phyloP scores from a whole-genome alignment of 2,888 invertebrate genomes.

The Tridacna gigas region DNA sequence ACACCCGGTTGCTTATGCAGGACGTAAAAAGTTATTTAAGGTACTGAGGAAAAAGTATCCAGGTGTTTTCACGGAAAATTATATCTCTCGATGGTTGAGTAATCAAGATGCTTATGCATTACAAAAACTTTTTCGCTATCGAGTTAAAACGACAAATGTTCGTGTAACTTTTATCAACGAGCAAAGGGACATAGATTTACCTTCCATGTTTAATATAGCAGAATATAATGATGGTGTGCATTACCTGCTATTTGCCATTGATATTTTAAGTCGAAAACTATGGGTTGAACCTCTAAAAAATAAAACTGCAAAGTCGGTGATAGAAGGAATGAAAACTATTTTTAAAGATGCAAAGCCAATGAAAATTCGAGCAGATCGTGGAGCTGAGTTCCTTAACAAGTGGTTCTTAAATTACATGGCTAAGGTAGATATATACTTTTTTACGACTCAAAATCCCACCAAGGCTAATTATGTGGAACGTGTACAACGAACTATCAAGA shows the following conservation, averaged over 20 bases:
- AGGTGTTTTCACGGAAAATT: too few relatives aligned
- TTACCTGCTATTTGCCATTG: slow-evolving; percentile 47
- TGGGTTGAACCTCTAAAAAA: slow-evolving; percentile 52
- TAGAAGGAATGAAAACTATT: slow-evolving; percentile 33
- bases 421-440: slow-evolving; percentile 22
- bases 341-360: slow-evolving; percentile 28
- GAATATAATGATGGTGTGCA: slow-evolving; percentile 22
- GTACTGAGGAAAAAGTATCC: too few relatives aligned
- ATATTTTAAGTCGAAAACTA: slow-evolving; percentile 48
- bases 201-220: too few relatives aligned
- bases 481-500: too few relatives aligned
- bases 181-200: too few relatives aligned
- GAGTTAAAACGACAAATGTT: too few relatives aligned
- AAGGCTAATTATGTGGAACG: slow-evolving; percentile 31
- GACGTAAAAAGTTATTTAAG: too few relatives aligned
- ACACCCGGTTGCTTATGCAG: too few relatives aligned
- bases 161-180: too few relatives aligned
- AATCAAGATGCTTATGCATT: too few relatives aligned
- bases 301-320: slow-evolving; percentile 34
- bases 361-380: slow-evolving; percentile 32
- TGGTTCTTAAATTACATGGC: slow-evolving; percentile 23
- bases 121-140: too few relatives aligned
- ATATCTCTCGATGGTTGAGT: too few relatives aligned
- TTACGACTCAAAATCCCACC: slow-evolving; percentile 32
- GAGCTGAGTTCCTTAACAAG: slow-evolving; percentile 31